Evolutionary conservation across 2,797 vertebrate species (phyloP).

Genomic region (Pelochelys cantorii): DNA sequence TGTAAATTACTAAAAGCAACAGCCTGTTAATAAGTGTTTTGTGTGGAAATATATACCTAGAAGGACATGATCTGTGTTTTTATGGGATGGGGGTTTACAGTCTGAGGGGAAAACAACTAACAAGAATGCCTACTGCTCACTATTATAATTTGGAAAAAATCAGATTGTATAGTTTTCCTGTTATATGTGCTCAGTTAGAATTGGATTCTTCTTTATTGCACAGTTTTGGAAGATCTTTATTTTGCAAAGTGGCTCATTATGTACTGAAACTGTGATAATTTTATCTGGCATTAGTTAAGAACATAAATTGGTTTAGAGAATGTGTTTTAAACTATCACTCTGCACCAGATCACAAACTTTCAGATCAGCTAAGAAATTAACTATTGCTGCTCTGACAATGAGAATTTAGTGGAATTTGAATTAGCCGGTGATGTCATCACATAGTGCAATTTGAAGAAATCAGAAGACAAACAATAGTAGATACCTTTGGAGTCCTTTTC

Average conservation of each 20-base stretch:
- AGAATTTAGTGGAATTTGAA: background rate
- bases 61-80: conserved; percentile 72
- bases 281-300: conserved; percentile 68
- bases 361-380: background rate
- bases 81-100: conserved; percentile 72
- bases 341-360: conserved; percentile 44
- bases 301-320: conserved; percentile 51
- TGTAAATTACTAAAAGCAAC: conserved; percentile 80
- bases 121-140: conserved; percentile 59
- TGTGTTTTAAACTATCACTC: conserved; percentile 52
- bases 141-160: conserved; percentile 68
- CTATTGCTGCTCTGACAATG: background rate
- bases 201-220: conserved; percentile 52
- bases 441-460: conserved; percentile 1
- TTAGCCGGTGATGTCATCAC: background rate
- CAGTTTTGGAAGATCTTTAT: conserved; percentile 65
- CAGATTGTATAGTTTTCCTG: conserved; percentile 54
- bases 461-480: background rate
- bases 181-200: conserved; percentile 52
- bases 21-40: conserved; percentile 78
- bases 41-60: conserved; percentile 78
- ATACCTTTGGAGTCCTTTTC: conserved; percentile 15
- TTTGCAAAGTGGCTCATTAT: conserved; percentile 65
- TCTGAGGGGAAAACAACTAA: conserved; percentile 57
- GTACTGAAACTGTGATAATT: conserved; percentile 67